phyloP scores from a whole-genome alignment of 2,797 vertebrate genomes.

The Myotis pilosus region DNA sequence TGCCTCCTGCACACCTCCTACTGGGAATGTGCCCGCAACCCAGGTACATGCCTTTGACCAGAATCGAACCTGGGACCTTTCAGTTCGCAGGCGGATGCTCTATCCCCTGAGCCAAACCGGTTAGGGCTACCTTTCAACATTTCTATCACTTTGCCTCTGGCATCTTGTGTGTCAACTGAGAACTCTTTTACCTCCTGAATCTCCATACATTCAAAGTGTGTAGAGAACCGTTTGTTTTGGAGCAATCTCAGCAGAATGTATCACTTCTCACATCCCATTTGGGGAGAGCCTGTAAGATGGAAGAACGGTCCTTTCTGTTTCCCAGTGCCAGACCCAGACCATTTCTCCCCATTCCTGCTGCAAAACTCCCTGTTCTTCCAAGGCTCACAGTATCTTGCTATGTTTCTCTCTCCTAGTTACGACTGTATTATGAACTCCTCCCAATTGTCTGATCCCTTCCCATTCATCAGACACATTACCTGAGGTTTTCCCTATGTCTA shows the following conservation, averaged over 20 bases:
- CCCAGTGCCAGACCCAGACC: background rate
- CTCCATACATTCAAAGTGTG: background rate
- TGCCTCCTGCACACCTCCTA: too few species aligned
- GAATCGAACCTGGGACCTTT: too few species aligned
- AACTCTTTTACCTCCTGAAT: background rate
- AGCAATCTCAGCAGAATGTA: background rate
- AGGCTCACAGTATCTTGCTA: background rate
- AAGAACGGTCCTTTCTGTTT: background rate
- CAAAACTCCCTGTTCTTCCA: background rate
- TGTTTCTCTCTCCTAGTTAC: background rate
- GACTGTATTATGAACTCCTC: background rate
- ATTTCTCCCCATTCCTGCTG: background rate
- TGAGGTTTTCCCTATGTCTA: background rate
- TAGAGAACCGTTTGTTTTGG: background rate
- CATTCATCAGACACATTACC: background rate
- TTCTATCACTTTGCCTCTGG: background rate
- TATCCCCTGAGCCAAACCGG: too few species aligned
- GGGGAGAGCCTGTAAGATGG: background rate
- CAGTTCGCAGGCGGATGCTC: too few species aligned
- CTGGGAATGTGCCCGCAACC: too few species aligned
- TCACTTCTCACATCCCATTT: background rate
- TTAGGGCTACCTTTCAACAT: background rate
- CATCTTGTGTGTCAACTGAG: background rate
- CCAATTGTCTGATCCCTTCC: background rate
- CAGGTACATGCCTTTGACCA: too few species aligned